phyloP scores from a whole-genome alignment of 2,113 vertebrate genomes.

The Pholis gunnellus region DNA sequence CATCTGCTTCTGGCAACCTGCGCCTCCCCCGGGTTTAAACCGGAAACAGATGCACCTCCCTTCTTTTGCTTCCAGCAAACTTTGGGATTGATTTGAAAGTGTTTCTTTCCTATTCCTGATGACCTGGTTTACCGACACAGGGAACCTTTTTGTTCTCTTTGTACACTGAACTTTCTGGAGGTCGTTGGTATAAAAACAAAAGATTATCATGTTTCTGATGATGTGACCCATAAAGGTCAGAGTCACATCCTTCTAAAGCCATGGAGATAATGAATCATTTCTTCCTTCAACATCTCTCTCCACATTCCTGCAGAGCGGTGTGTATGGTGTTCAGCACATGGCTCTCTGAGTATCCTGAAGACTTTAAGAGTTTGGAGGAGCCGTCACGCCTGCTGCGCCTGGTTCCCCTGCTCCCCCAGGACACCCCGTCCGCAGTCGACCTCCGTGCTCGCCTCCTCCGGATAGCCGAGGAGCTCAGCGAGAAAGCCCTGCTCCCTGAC shows the following conservation, averaged over 20 bases:
- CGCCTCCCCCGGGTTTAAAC: constrained; percentile 9
- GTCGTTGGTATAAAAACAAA: neutral
- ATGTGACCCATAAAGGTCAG: neutral
- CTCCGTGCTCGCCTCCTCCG: constrained; percentile 74
- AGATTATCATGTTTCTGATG: neutral
- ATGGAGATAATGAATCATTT: neutral
- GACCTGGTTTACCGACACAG: neutral
- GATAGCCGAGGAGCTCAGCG: constrained; percentile 82
- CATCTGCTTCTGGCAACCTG: neutral
- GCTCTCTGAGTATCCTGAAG: constrained; percentile 89
- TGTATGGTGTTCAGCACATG: constrained; percentile 87
- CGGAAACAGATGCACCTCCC: neutral
- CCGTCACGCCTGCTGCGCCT: constrained; percentile 84
- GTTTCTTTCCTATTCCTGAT: neutral
- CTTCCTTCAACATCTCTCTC: neutral
- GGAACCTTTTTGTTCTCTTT: neutral
- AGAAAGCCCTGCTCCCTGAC: constrained; percentile 77
- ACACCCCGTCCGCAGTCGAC: constrained; percentile 79
- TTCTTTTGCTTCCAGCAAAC: neutral
- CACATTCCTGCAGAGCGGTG: constrained; percentile 73
- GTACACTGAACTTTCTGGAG: neutral
- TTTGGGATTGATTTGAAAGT: constrained; percentile 1
- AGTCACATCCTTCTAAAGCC: neutral
- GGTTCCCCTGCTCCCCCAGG: constrained; percentile 76
- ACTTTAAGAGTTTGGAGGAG: constrained; percentile 85